A percentile compares a stretch with the other conserved stretches of the same genome.
Evolutionary conservation across 2,113 vertebrate species (phyloP).

Genomic region (Pteruthius melanotis): DNA sequence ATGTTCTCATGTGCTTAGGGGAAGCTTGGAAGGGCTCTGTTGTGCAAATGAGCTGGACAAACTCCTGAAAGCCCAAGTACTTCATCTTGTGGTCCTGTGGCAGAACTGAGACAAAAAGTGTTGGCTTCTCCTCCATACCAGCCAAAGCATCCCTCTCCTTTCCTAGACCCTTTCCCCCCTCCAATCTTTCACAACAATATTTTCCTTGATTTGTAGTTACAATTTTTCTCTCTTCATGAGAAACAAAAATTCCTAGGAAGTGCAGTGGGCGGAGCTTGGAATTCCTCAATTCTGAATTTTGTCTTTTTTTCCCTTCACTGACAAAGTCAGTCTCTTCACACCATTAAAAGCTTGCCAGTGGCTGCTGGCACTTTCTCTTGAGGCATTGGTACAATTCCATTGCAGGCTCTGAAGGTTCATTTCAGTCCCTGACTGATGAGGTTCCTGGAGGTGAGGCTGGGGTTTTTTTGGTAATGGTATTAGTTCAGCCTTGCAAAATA

Average conservation of each 20-base stretch:
- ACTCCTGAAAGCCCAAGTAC: not conserved
- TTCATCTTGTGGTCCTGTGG: not conserved
- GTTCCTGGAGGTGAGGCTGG: not conserved
- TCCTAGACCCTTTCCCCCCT: not conserved
- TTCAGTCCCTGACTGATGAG: not conserved
- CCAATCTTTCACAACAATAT: not conserved
- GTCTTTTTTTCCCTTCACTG: not conserved
- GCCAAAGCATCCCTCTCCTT: not conserved
- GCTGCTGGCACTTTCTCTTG: not conserved
- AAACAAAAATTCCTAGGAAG: not conserved
- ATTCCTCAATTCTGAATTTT: not conserved
- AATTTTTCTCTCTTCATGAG: not conserved
- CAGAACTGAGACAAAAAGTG: not conserved
- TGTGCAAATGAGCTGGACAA: not conserved
- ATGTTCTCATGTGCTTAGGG: not conserved
- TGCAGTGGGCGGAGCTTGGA: not conserved
- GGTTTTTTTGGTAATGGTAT: not conserved
- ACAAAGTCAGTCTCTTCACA: fast-evolving
- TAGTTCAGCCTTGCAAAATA: conserved; percentile 28
- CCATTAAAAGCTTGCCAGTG: fast-evolving
- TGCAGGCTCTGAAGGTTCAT: not conserved
- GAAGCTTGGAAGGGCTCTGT: not conserved
- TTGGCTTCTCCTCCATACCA: not conserved
- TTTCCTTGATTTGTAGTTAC: not conserved
- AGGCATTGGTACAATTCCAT: not conserved